Base-by-base conservation (phyloP, 2,888 invertebrate species). In the Geophilus truncorum region DNA sequence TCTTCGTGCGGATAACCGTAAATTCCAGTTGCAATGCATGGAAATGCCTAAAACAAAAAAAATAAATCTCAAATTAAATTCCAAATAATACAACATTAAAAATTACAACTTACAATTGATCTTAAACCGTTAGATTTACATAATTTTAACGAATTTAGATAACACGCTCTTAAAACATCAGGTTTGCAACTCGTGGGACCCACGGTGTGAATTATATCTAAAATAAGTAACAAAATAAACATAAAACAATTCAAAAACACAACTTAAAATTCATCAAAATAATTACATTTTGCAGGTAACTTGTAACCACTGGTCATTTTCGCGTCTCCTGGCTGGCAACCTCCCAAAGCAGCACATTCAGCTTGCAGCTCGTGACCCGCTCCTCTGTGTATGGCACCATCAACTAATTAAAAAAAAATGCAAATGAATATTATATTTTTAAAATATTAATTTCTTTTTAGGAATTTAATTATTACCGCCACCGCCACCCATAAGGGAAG, bases 21-120 rank as follows among this genome's bases (percentile, higher is more conserved):
- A 82, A 96, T 90, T n/a, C 96, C 96, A 4, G 96, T 96, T 0
- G 95, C 94, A 85, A 96, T 94, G 85, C 96, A 96, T 0, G 95
- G 95, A 86, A 96, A 95, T 0, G 95, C 90, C 89, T 90, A 84
- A 36, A 85, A 85, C 45, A 82, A 76, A 84, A 85, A 79, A 25
- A 51, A 5, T 23, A 79, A 51, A 30, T 70, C 36, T 79, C 70
- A 15, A 83, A 76, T 45, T 9, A 80, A 77, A 77, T 34, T 70
- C 15, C 5, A 23, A 7, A 32, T 25, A 18, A 34, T 7, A 21
- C 9, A 36, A 77, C 83, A 9, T 18, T 18, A 30, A 80, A 78
- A 77, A 81, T 77, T n/a, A 28, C 51, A 51, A 85, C 88, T 86
- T 86, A 90, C 95, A 76, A 95, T 90, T 5, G 92, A 90, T 77